A percentile compares a stretch with the other conserved stretches of the same genome.
Evolutionary conservation across 2,888 invertebrate species (phyloP).

Genomic region (Craniophora ligustri): DNA sequence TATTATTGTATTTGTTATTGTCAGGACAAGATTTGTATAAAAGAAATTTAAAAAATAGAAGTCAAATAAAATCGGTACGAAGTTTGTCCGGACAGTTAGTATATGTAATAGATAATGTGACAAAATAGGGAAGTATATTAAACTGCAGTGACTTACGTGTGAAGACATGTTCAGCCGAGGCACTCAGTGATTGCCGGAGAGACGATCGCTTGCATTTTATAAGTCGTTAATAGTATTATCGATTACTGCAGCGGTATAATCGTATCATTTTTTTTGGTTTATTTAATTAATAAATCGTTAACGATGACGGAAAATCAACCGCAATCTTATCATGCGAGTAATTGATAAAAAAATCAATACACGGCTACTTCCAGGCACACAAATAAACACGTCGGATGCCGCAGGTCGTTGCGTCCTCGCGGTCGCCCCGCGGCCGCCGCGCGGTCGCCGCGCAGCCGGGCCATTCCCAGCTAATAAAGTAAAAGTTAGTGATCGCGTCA

Average conservation of each 20-base stretch:
- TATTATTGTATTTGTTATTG: too few species aligned
- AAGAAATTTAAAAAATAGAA: too few species aligned
- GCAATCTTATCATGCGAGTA: slow-evolving; percentile 22
- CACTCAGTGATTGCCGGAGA: slow-evolving; percentile 1
- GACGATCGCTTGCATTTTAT: slow-evolving; percentile 16
- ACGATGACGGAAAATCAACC: slow-evolving; percentile 27
- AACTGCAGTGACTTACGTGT: slow-evolving; percentile 36
- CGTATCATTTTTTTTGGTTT: slow-evolving; percentile 4
- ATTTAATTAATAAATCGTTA: slow-evolving; percentile 31
- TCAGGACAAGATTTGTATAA: too few species aligned
- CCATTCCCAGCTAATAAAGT: too few species aligned
- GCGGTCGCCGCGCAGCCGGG: too few species aligned
- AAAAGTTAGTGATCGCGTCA: too few species aligned
- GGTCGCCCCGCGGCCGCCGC: too few species aligned
- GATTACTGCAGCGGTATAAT: slow-evolving; percentile 5
- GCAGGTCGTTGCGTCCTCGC: too few species aligned
- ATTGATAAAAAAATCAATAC: neutral
- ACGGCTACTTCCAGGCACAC: neutral
- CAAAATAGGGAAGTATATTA: neutral
- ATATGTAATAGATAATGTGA: too few species aligned
- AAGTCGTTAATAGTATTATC: slow-evolving; percentile 27
- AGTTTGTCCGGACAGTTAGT: too few species aligned
- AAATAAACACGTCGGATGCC: too few species aligned
- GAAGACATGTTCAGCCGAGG: slow-evolving; percentile 17
- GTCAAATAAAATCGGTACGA: too few species aligned